These are phyloP conservation scores for Dasysyrphus tricinctus DNA, from an alignment of 2,888 invertebrate species.

Conservation along the genomic window DNA sequence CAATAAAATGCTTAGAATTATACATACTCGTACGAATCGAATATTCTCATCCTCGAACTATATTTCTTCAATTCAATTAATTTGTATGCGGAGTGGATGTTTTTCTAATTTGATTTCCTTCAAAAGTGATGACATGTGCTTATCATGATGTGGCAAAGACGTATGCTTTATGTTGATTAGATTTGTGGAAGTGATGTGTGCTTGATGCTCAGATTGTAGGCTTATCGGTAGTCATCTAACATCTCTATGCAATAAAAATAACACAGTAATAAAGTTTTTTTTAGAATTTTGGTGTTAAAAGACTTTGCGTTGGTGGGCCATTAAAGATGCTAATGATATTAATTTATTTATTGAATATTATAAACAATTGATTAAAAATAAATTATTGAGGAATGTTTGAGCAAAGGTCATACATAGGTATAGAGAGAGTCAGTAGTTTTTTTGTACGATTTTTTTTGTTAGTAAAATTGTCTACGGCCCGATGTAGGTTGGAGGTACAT, in stretches of 20 bases:
- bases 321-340: background rate
- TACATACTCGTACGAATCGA: background rate
- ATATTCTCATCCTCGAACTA: background rate
- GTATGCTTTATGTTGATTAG: background rate
- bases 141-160: background rate
- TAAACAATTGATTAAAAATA: background rate
- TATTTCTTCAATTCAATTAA: background rate
- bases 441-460: too few species aligned
- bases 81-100: background rate
- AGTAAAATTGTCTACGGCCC: too few species aligned
- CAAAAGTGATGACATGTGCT: background rate
- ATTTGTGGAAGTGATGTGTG: background rate
- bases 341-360: background rate
- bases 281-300: background rate
- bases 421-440: too few species aligned
- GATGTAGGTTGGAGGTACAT: too few species aligned
- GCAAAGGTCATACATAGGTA: too few species aligned
- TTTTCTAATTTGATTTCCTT: background rate
- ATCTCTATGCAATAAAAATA: background rate
- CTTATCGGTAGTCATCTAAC: background rate
- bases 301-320: background rate
- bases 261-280: background rate
- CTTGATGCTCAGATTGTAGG: background rate
- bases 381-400: background rate
- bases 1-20: background rate